A percentile compares a stretch with the other conserved stretches of the same genome.
Conservation (phyloP, 2,888 invertebrate genomes). For the Xylocampa areola region DNA sequence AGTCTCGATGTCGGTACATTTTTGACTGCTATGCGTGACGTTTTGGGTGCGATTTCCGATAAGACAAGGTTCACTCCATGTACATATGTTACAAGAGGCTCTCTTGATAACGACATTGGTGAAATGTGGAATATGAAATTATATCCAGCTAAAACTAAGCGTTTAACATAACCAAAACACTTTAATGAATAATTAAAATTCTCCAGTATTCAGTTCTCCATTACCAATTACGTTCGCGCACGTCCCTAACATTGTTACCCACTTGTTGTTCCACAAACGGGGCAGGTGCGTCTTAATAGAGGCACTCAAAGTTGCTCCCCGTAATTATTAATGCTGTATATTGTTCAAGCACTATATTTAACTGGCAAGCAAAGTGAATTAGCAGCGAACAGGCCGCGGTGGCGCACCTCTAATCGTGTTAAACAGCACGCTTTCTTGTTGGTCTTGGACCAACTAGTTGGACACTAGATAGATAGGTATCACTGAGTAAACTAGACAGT, state of each 20-base stretch:
- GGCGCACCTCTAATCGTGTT: conserved; percentile 34
- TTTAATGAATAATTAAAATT: background rate
- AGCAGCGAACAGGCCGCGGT: conserved; percentile 31
- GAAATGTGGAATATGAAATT: too few relatives aligned
- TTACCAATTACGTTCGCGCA: conserved; percentile 1
- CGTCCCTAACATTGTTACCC: conserved; percentile 28
- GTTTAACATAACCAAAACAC: too few relatives aligned
- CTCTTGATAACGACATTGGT: too few relatives aligned
- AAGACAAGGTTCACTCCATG: too few relatives aligned
- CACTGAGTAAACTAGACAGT: too few relatives aligned
- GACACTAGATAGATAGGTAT: conserved; percentile 16
- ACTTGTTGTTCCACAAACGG: conserved; percentile 26
- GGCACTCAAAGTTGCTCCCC: conserved; percentile 38
- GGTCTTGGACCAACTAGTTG: conserved; percentile 10
- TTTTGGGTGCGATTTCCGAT: too few relatives aligned
- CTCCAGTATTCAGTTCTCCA: background rate
- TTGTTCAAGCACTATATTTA: conserved; percentile 32
- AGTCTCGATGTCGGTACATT: too few relatives aligned
- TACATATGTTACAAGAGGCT: too few relatives aligned
- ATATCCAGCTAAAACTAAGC: too few relatives aligned
- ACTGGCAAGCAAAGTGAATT: conserved; percentile 49
- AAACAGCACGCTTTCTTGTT: conserved; percentile 32
- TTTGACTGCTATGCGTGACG: too few relatives aligned
- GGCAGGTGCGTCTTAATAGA: conserved; percentile 28
- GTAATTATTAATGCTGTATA: conserved; percentile 19